These are phyloP conservation scores for Zaprionus ornatus DNA, from an alignment of 1,140 invertebrate genomes.

Conservation along the genomic window DNA sequence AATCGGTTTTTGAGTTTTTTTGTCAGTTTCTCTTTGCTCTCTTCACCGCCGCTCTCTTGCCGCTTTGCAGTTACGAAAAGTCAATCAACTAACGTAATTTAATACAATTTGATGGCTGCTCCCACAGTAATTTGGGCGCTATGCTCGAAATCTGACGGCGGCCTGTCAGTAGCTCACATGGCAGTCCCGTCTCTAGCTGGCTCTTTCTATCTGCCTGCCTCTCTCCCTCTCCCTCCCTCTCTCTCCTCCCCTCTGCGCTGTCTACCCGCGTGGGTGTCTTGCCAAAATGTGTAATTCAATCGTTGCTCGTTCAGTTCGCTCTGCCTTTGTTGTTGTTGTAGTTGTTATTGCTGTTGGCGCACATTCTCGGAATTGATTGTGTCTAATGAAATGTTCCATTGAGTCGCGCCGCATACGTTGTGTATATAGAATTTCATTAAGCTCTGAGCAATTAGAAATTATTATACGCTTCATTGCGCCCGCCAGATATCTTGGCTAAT, in stretches of 20 bases:
- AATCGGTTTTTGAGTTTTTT: slow-evolving; percentile 56
- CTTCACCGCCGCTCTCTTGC: slow-evolving; percentile 11
- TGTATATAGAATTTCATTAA: slow-evolving; percentile 64
- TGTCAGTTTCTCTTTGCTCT: slow-evolving; percentile 14
- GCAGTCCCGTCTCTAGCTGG: slow-evolving; percentile 34
- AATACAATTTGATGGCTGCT: slow-evolving; percentile 74
- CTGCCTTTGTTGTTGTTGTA: slow-evolving; percentile 17
- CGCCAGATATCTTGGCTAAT: slow-evolving; percentile 15
- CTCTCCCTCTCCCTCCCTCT: neutral
- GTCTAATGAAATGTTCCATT: slow-evolving; percentile 78
- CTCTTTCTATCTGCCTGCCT: slow-evolving; percentile 3
- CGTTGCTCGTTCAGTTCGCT: slow-evolving; percentile 16
- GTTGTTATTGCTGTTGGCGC: slow-evolving; percentile 27
- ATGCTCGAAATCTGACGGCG: slow-evolving; percentile 74
- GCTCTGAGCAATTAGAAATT: slow-evolving; percentile 74
- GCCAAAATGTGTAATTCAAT: slow-evolving; percentile 49
- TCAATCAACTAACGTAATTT: slow-evolving; percentile 77
- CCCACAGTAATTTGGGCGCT: slow-evolving; percentile 60
- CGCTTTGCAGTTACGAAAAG: slow-evolving; percentile 68
- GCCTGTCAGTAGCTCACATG: slow-evolving; percentile 63
- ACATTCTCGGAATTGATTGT: slow-evolving; percentile 76
- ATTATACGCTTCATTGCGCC: slow-evolving; percentile 62
- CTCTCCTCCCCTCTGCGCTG: slow-evolving; percentile 40
- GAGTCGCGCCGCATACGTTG: slow-evolving; percentile 18
- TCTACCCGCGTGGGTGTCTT: neutral